These are phyloP conservation scores for Ditylenchus dipsaci DNA, from an alignment of 1,140 invertebrate genomes.

Conservation along the genomic window DNA sequence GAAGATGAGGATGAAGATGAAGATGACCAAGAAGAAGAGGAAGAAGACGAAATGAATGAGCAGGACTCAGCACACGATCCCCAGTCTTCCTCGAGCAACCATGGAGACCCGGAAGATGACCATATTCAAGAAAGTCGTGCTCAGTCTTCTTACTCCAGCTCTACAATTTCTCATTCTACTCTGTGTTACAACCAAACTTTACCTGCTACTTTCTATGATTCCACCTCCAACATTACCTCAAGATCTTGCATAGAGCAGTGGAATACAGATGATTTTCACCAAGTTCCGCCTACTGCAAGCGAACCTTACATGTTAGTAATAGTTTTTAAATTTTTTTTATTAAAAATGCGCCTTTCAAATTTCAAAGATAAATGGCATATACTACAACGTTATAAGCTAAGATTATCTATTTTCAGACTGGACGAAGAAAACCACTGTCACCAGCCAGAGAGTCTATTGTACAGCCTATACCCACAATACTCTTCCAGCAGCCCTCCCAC, in stretches of 20 bases:
- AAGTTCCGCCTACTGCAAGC: neutral
- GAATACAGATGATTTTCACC: conserved; percentile 1
- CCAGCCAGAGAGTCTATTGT: neutral
- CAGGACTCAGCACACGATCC: neutral
- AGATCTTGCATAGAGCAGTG: neutral
- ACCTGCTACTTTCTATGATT: neutral
- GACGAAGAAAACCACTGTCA: neutral
- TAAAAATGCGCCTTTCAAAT: too few relatives aligned
- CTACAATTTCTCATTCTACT: neutral
- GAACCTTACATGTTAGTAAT: conserved; percentile 5
- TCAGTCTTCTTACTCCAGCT: neutral
- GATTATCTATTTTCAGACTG: too few relatives aligned
- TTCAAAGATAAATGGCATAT: too few relatives aligned
- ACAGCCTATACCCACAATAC: conserved; percentile 3
- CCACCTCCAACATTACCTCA: neutral
- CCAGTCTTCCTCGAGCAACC: too few relatives aligned
- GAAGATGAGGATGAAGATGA: conserved; percentile 2
- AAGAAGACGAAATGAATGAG: neutral
- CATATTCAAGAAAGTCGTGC: neutral
- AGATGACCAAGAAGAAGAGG: neutral
- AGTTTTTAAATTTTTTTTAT: too few relatives aligned
- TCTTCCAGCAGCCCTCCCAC: neutral
- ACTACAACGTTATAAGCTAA: too few relatives aligned
- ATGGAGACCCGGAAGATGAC: too few relatives aligned
- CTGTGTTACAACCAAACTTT: neutral